These are phyloP conservation scores for Phoeniculus purpureus DNA, from an alignment of 2,797 vertebrate species.

Conservation along the genomic window DNA sequence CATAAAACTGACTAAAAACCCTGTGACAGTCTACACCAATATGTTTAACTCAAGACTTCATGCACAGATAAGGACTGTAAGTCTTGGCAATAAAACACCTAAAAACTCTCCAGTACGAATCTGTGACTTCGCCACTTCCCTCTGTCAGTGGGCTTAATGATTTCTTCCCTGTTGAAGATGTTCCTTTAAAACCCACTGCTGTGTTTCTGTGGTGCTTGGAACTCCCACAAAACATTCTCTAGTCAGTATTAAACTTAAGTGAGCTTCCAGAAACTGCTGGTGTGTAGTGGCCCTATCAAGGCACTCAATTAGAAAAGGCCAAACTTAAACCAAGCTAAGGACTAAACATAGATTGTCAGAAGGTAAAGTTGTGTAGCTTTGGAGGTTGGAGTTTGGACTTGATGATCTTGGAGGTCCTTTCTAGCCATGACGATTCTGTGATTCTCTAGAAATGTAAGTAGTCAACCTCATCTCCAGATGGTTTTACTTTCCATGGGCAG, in stretches of 20 bases:
- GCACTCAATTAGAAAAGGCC: background rate
- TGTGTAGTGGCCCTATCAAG: background rate
- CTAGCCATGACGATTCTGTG: no score
- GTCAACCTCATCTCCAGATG: background rate
- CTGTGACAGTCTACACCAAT: background rate
- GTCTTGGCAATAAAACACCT: background rate
- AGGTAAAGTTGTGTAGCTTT: background rate
- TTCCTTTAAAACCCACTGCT: background rate
- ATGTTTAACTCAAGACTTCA: background rate
- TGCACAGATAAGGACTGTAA: background rate
- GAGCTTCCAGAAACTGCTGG: background rate
- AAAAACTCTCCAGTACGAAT: background rate
- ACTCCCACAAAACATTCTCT: background rate
- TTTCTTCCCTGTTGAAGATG: background rate
- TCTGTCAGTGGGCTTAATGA: background rate
- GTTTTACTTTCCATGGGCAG: background rate
- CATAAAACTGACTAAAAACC: background rate
- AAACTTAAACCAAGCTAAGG: background rate
- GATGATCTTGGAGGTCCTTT: no score
- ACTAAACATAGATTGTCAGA: background rate
- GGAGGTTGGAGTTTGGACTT: no score
- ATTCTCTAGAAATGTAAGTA: background rate
- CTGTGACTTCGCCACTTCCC: accelerated
- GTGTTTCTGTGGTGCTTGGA: background rate
- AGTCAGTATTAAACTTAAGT: background rate